These are phyloP conservation scores for Leucopsar rothschildi DNA, from an alignment of 2,113 vertebrate genomes.

Conservation along the genomic window DNA sequence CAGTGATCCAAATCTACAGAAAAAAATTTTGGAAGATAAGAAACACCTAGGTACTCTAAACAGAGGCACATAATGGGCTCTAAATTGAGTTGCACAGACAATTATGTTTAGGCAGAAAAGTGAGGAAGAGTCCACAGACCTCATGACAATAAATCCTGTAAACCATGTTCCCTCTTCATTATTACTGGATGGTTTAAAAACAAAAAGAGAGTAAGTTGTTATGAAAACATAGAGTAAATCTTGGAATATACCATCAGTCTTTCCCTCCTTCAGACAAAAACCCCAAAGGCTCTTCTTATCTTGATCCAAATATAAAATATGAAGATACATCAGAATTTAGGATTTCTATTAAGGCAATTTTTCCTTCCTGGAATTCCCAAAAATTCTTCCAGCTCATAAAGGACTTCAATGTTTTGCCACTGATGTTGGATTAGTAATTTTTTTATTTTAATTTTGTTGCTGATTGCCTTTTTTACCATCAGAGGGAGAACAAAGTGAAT, in stretches of 20 bases:
- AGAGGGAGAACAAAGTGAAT: neutral
- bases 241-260: neutral
- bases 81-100: neutral
- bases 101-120: neutral
- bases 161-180: neutral
- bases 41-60: neutral
- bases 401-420: neutral
- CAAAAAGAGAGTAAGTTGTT: neutral
- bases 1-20: neutral
- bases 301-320: neutral
- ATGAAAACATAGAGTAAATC: neutral
- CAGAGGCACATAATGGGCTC: neutral
- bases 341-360: neutral
- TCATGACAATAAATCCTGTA: neutral
- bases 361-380: neutral
- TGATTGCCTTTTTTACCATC: neutral
- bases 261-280: neutral
- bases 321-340: neutral
- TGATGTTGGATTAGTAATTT: neutral
- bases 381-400: neutral
- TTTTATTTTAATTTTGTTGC: neutral
- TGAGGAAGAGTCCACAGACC: neutral
- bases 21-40: neutral
- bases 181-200: neutral
- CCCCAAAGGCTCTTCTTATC: neutral